Evolutionary conservation across 1,140 invertebrate genomes (phyloP), one percentile per base, ranked within the genome.

Genomic region (Trichonephila clavata): DNA sequence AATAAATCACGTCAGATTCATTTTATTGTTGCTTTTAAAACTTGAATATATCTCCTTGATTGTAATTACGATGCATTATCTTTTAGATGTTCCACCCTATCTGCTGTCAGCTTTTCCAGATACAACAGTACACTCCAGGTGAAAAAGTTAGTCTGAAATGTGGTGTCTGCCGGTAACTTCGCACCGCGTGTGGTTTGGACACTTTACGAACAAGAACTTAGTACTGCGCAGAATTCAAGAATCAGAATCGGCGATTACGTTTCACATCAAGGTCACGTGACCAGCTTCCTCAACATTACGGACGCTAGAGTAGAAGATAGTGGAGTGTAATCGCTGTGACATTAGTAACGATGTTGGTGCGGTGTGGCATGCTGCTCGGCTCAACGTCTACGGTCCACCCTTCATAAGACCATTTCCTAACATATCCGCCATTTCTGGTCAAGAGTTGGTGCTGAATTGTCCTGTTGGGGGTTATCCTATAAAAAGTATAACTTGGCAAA

Each of bases 251-350:
- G 77, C 0, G 94, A 94, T 27, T 68, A 84, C 18, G 39, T 84
- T 1, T 90, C 93, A 8, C 24, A 87, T 5, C 93, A 94, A 50
- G 96, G 95, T 43, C 95, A 95, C 86, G 95, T 95, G 16, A 94
- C 95, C 68, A 95, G 95, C 84, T 95, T 95, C 63, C 94, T 95
- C 57, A 99, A 99, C 95, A 98, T 99, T 92, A 98, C 98, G 6
- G 97, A 97, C 61, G 98, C 99, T 81, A 97, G 98, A 95, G 98
- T 98, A 18, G 98, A 99, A 95, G 98, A 99, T 95, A 98, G 98
- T 88, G 99, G 99, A 83, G 96, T 95, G 68, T 96, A 96, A n/a
- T 88, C 92, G 94, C n/a, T 96, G 96, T 91, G 94, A 94, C 13
- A 96, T 96, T 0, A 95, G 87, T 16, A 96, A 96, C 94, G 95